A percentile compares a stretch with the other conserved stretches of the same genome.
These are phyloP conservation scores for Drosophila azteca DNA, from an alignment of 1,140 invertebrate species.

Conservation along the genomic window DNA sequence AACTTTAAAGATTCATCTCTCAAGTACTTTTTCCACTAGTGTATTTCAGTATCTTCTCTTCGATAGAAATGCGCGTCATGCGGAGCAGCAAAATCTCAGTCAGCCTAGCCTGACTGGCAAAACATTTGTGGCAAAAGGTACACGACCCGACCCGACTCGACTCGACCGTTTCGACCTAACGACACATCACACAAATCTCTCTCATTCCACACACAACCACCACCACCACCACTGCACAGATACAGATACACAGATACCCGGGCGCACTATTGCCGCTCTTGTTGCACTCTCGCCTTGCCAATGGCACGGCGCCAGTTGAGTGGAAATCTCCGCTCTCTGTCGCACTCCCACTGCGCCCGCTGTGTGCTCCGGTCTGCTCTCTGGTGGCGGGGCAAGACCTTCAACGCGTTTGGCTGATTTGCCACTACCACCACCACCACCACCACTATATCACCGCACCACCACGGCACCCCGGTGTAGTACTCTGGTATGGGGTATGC, in stretches of 20 bases:
- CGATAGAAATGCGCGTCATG: slow-evolving; percentile 77
- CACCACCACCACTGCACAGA: too few relatives aligned
- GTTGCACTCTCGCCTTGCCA: slow-evolving; percentile 24
- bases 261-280: slow-evolving; percentile 34
- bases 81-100: slow-evolving; percentile 83
- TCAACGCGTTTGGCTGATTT: slow-evolving; percentile 82
- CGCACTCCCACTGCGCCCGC: slow-evolving; percentile 8
- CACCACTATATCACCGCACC: not conserved
- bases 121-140: slow-evolving; percentile 84
- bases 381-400: slow-evolving; percentile 79
- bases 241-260: slow-evolving; percentile 16
- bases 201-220: slow-evolving; percentile 70
- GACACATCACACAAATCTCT: slow-evolving; percentile 84
- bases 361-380: slow-evolving; percentile 15
- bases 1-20: slow-evolving; percentile 33
- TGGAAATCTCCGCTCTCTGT: slow-evolving; percentile 58
- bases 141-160: slow-evolving; percentile 84
- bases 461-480: slow-evolving; percentile 11
- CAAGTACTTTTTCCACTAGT: slow-evolving; percentile 32
- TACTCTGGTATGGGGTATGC: not conserved
- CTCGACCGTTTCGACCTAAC: slow-evolving; percentile 84
- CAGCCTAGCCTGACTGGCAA: slow-evolving; percentile 84
- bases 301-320: slow-evolving; percentile 46
- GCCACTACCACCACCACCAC: slow-evolving; percentile 50
- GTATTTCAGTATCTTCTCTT: slow-evolving; percentile 53